Percentiles rank a stretch among this genome's conserved stretches.
These are phyloP conservation scores for Colossoma macropomum DNA, from an alignment of 2,113 vertebrate species.

Conservation along the genomic window DNA sequence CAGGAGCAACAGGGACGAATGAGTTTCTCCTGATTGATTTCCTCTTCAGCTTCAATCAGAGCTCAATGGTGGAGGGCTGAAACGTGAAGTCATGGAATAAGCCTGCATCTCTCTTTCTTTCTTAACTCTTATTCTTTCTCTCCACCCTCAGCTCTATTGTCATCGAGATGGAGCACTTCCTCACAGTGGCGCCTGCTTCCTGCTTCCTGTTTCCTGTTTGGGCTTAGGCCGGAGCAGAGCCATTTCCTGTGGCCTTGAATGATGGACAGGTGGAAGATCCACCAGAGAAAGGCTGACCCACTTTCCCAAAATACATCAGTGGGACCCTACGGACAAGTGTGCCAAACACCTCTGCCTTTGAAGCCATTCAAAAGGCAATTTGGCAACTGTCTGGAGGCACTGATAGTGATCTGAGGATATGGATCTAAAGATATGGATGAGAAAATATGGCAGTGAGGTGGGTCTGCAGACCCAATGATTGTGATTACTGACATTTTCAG, in stretches of 20 bases:
- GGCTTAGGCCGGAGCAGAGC: conserved; percentile 66
- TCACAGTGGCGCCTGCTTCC: conserved; percentile 61
- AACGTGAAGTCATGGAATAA: conserved; percentile 19
- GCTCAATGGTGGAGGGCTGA: conserved; percentile 12
- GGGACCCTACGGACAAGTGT: not conserved
- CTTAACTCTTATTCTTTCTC: conserved; percentile 12
- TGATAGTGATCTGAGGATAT: not conserved
- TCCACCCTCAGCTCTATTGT: conserved; percentile 67
- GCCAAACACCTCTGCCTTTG: not conserved
- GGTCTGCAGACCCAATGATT: not conserved
- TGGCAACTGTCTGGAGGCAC: not conserved
- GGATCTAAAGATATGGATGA: not conserved
- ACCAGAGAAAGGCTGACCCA: conserved; percentile 59
- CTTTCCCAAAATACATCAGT: conserved; percentile 47
- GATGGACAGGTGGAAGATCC: conserved; percentile 58
- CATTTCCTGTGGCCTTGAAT: conserved; percentile 67
- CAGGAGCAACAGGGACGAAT: not conserved
- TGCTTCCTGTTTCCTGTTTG: conserved; percentile 80
- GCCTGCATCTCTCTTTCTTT: conserved; percentile 13
- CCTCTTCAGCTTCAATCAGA: not conserved
- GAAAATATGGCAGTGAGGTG: not conserved
- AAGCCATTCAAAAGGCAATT: not conserved
- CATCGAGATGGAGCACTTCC: conserved; percentile 70
- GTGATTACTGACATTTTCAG: not conserved
- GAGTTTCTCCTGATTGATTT: conserved; percentile 32